Conservation (phyloP, 2,797 vertebrate species). For the Streptopelia turtur region DNA sequence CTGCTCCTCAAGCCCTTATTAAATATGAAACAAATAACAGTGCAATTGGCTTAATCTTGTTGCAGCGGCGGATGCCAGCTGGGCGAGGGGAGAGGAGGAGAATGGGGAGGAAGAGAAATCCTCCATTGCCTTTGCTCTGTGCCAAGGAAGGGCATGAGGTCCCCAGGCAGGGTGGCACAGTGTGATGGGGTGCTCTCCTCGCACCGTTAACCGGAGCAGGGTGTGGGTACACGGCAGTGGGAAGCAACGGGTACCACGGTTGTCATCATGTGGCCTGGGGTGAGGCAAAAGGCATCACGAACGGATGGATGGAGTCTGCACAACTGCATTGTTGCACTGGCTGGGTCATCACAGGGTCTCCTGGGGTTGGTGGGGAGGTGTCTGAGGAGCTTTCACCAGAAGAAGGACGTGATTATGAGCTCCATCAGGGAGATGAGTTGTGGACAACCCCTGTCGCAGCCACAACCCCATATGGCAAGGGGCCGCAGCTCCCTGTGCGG, state of each 20-base stretch:
- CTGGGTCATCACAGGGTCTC: not conserved
- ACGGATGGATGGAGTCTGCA: not conserved
- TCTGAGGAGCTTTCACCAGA: not conserved
- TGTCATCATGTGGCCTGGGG: rapidly evolving
- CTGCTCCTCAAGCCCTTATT: conserved; percentile 64
- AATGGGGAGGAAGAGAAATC: not conserved
- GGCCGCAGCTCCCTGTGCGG: rapidly evolving
- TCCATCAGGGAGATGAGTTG: not conserved
- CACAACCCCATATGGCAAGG: rapidly evolving
- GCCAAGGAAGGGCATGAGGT: not conserved
- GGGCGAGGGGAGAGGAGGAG: not conserved
- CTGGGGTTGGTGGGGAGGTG: not conserved
- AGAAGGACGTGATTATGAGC: not conserved
- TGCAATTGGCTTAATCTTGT: conserved; percentile 65
- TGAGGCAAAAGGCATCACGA: not conserved
- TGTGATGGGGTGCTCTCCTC: not conserved
- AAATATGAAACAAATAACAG: conserved; percentile 69
- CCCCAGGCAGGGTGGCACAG: not conserved
- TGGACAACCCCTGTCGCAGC: rapidly evolving
- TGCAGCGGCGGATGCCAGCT: not conserved
- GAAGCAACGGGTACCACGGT: not conserved
- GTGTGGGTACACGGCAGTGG: not conserved
- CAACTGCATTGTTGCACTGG: not conserved
- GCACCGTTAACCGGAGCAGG: not conserved
- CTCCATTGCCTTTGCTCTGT: not conserved